These are phyloP conservation scores for Elephantulus edwardii DNA, from an alignment of 2,113 vertebrate species.

Conservation along the genomic window DNA sequence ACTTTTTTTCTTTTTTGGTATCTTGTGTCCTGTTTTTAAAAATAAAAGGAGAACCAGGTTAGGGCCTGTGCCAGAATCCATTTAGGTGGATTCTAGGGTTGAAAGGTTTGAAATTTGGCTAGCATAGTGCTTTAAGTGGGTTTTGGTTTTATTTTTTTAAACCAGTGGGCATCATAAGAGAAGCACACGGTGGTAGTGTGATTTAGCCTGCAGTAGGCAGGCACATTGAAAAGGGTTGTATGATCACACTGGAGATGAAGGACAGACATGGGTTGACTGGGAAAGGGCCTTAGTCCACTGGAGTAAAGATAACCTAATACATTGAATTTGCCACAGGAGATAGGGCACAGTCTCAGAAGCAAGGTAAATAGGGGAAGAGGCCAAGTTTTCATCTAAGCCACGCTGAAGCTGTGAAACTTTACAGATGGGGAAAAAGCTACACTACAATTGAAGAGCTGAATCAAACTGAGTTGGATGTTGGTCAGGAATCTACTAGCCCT, in stretches of 20 bases:
- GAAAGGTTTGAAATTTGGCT: slow-evolving; percentile 33
- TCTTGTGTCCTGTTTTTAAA: slow-evolving; percentile 59
- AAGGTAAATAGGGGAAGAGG: slow-evolving; percentile 47
- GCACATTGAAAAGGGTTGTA: slow-evolving; percentile 34
- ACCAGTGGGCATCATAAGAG: slow-evolving; percentile 23
- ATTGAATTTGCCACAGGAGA: slow-evolving; percentile 43
- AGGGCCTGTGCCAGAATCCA: slow-evolving; percentile 47
- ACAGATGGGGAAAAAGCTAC: slow-evolving; percentile 64
- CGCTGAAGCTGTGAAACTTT: slow-evolving; percentile 72
- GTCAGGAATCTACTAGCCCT: slow-evolving; percentile 60
- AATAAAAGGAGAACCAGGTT: slow-evolving; percentile 23
- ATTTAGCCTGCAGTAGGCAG: slow-evolving; percentile 18
- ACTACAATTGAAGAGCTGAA: slow-evolving; percentile 77
- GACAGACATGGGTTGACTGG: slow-evolving; percentile 22
- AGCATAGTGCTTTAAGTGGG: not conserved
- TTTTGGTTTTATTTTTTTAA: slow-evolving; percentile 37
- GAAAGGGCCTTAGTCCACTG: slow-evolving; percentile 39
- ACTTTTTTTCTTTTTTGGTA: slow-evolving; percentile 57
- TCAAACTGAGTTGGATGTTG: slow-evolving; percentile 57
- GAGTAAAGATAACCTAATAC: slow-evolving; percentile 31
- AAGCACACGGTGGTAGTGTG: slow-evolving; percentile 18
- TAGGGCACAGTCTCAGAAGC: slow-evolving; percentile 46
- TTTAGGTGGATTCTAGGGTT: slow-evolving; percentile 36
- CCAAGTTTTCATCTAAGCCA: slow-evolving; percentile 65
- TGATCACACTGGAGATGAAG: slow-evolving; percentile 59